Evolutionary conservation across 2,113 vertebrate species (phyloP).

Genomic region (Junco hyemalis): DNA sequence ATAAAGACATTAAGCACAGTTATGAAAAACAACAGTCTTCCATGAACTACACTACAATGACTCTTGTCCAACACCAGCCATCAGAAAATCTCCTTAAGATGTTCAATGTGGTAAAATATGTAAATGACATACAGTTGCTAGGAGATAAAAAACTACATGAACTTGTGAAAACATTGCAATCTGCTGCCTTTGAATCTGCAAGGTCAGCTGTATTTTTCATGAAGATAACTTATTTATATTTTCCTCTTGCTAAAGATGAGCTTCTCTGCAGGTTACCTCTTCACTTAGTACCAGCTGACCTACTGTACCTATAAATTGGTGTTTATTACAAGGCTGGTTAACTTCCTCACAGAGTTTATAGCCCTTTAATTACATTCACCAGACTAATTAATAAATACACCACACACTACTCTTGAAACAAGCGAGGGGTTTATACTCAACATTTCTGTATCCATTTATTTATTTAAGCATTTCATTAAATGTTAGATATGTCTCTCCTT

Average conservation of each 20-base stretch:
- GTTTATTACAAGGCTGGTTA: constrained; percentile 50
- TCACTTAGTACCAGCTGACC: constrained; percentile 3
- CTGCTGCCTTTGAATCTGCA: constrained; percentile 40
- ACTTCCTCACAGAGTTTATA: constrained; percentile 23
- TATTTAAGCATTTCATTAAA: constrained; percentile 55
- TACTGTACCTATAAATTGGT: neutral
- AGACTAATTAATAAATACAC: constrained; percentile 46
- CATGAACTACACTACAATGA: constrained; percentile 15
- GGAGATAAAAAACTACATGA: constrained; percentile 34
- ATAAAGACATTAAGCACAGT: neutral
- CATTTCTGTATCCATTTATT: neutral
- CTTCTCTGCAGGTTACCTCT: neutral
- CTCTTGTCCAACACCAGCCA: neutral
- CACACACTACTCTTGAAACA: neutral
- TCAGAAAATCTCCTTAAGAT: constrained; percentile 22
- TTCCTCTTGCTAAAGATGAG: neutral
- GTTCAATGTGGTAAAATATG: constrained; percentile 25
- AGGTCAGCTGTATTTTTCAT: constrained; percentile 42
- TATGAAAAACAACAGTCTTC: constrained; percentile 36
- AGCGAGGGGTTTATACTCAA: neutral
- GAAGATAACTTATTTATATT: constrained; percentile 22
- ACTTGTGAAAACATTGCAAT: constrained; percentile 46
- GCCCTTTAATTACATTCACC: constrained; percentile 28
- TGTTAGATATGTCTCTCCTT: constrained; percentile 17
- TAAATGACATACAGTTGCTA: constrained; percentile 44